These are phyloP conservation scores for Empidonax traillii DNA, from an alignment of 2,113 vertebrate species.

Conservation along the genomic window DNA sequence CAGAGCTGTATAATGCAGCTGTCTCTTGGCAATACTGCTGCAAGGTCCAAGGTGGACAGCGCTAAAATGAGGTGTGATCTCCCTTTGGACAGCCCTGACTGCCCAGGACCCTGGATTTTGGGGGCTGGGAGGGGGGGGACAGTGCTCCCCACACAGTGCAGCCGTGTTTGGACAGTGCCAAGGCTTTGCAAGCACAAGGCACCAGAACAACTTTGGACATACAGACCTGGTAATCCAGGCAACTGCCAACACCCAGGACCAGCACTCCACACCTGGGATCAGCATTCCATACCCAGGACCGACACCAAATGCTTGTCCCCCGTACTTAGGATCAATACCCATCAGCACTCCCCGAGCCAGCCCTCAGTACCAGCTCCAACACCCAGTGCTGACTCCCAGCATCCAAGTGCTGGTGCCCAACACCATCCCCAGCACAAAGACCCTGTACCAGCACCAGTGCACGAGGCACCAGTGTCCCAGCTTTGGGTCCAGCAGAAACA, in stretches of 20 bases:
- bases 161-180: rapidly evolving
- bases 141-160: not conserved
- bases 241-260: not conserved
- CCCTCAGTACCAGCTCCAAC: not conserved
- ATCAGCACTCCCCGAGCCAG: not conserved
- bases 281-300: not conserved
- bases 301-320: not conserved
- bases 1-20: not conserved
- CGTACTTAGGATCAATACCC: not conserved
- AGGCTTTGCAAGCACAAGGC: not conserved
- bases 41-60: not conserved
- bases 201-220: rapidly evolving
- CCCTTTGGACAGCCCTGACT: not conserved
- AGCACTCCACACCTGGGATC: not conserved
- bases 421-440: not conserved
- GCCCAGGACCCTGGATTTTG: not conserved
- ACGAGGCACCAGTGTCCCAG: not conserved
- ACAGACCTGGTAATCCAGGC: not conserved
- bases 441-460: not conserved
- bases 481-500: not conserved
- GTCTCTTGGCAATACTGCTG: not conserved
- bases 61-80: not conserved
- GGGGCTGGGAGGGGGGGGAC: not conserved
- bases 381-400: not conserved
- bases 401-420: not conserved